Conservation (phyloP, 2,113 vertebrate species). For the Panthera uncia region DNA sequence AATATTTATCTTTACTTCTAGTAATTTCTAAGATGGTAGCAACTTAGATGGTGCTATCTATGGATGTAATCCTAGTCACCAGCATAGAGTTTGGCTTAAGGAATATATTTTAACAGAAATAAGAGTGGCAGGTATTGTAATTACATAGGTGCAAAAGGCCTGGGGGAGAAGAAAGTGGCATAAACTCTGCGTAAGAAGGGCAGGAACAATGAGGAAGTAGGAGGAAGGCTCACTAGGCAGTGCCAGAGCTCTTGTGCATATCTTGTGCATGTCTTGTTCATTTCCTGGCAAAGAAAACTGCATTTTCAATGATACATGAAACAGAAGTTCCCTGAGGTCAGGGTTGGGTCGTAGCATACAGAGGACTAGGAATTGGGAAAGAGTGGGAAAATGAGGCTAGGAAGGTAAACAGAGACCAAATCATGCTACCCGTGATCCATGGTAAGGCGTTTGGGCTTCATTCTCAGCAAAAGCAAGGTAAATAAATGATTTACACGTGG, state of each 20-base stretch:
- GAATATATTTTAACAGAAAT: neutral
- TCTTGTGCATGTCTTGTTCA: too few species aligned
- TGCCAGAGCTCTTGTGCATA: accelerated
- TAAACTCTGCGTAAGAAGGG: neutral
- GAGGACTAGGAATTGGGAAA: neutral
- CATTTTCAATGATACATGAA: neutral
- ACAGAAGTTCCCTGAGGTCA: neutral
- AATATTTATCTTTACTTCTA: neutral
- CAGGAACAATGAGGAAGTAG: neutral
- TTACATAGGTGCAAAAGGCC: neutral
- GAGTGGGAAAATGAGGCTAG: neutral
- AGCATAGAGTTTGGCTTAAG: neutral
- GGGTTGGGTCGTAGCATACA: neutral
- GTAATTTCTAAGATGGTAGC: neutral
- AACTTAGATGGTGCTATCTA: neutral
- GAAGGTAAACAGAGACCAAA: neutral
- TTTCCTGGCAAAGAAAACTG: neutral
- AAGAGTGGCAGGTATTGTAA: neutral
- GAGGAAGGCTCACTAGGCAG: neutral
- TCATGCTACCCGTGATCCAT: accelerated
- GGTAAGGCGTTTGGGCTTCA: neutral
- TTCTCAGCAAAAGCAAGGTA: neutral
- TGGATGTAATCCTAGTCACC: neutral
- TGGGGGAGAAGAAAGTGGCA: neutral
- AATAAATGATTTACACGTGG: neutral